Base-by-base conservation (phyloP, 2,888 invertebrate genomes). In the Melanotus villosus region DNA sequence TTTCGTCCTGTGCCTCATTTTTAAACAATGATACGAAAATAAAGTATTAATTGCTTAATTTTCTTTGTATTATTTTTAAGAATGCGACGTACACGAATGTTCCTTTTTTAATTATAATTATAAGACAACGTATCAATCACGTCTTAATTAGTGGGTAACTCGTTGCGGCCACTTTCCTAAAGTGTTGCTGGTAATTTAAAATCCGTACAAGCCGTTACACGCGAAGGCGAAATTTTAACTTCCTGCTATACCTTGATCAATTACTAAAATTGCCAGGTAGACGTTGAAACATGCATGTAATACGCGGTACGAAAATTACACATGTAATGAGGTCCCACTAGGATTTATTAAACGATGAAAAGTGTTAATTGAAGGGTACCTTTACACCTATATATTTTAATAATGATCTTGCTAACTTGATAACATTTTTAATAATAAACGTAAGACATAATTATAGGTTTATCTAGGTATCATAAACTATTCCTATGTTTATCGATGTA, bases 261-360 rank as follows among this genome's bases (percentile, higher is more conserved):
- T 52, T 52, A 32, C 32, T 30, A 30, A 52, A 66, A 66, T 66
- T 66, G 52, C 58, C 14, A 26, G 66, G 45, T 52, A 16, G 19
- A 16, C 43, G 43, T 14, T 50, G 21, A 50, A 54, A 36, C 18
- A 43, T 47, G 36, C 43, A 32, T 52, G 2, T 18, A 32, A 32
- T 18, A 52, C 32, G 14, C 36, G 34, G 30, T 26, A 18, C 32
- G 54, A 26, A 62, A 62, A 62, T 62, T 60, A 62, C 45, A 56
- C 30, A 6, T 23, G 43, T 34, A 32, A 52, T 18, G 6, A 32
- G 23, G 19, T n/a, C 18, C 10, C 34, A 12, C 7, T 43, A 57
- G 47, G 45, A 68, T 68, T 68, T 68, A 68, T 68, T 52, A 63
- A 58, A 56, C 63, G 68, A 43, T 63, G 68, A 68, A n/a, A 68